Evolutionary conservation across 35 echinoderm and acorn worm species (phyloP).

Genomic region (Heliocidaris tuberculata): DNA sequence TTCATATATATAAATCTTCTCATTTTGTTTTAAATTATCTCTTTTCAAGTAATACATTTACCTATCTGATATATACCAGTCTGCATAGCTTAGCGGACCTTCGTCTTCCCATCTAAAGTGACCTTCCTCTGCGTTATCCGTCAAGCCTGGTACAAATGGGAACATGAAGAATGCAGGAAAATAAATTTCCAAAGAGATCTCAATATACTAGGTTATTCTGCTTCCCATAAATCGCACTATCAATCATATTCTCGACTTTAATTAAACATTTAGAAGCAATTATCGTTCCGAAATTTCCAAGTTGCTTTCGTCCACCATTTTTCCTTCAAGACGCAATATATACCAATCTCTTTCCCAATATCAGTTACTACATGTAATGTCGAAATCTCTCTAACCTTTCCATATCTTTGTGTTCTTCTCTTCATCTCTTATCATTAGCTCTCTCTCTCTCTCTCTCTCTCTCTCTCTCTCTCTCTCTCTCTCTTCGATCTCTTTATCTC

Average conservation of each 20-base stretch:
- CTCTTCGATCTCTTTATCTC: too few relatives aligned
- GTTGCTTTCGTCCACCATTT: too few relatives aligned
- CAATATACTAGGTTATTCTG: background rate
- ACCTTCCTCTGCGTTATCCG: conserved; percentile 62
- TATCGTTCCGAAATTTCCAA: background rate
- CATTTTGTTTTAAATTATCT: background rate
- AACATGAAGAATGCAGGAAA: background rate
- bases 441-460: too few relatives aligned
- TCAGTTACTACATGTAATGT: too few relatives aligned
- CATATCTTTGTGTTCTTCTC: too few relatives aligned
- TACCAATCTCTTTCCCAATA: too few relatives aligned
- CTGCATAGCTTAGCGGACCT: conserved; percentile 75
- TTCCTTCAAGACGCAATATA: too few relatives aligned
- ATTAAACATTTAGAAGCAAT: background rate
- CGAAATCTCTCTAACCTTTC: too few relatives aligned
- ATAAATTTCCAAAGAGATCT: background rate
- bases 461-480: too few relatives aligned
- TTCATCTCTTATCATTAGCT: too few relatives aligned
- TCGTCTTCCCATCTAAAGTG: conserved; percentile 76
- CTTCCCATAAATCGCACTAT: background rate
- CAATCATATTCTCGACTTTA: background rate
- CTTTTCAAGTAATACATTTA: background rate
- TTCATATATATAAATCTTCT: background rate
- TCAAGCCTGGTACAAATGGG: conserved; percentile 59
- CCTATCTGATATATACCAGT: conserved; percentile 55